Evolutionary conservation across 2,113 vertebrate species (phyloP), one percentile per base, ranked within the genome.

Genomic region (Sapajus apella): DNA sequence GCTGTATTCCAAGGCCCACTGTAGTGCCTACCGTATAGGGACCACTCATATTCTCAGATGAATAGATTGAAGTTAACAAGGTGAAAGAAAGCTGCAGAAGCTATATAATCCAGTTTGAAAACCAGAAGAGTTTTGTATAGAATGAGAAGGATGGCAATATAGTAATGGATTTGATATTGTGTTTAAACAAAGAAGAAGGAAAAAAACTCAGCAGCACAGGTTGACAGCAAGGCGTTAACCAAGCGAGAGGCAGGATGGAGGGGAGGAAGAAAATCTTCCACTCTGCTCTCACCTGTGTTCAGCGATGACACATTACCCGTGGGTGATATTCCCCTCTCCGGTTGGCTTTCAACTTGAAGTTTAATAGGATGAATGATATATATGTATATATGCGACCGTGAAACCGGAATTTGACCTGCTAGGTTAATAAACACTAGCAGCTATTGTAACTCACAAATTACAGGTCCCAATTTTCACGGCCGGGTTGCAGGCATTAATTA

Each of bases 351-450:
- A 90, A 87, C 94, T 84, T 86, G 90, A 91, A 97, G 94, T 97
- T 93, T 98, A 97, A 97, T 96, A 91, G 94, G 97, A 94, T 88
- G 96, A 91, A 91, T 97, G 97, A 97, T 97, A 95, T 96, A 97
- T 92, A 89, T 14, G 76, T 75, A 55, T 55, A 88, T 40, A 56
- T n/a, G 80, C 88, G 87, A 72, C 96, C 95, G 73, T 72, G 97
- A 95, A 98, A 96, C 96, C 91, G 13, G 85, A 94, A 96, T 98
- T 95, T 97, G 97, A 97, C 97, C 97, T 93, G 91, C 96, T 96
- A 97, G 97, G 97, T 97, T 97, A 98, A 98, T 98, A 97, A 98
- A 98, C 96, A 96, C 98, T 87, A 96, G 97, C 96, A 94, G 96
- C 97, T 95, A 96, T 96, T 95, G 94, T 96, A 97, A 97, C 94